phyloP scores from a whole-genome alignment of 2,888 invertebrate genomes.

The Cheilosia scutellata region DNA sequence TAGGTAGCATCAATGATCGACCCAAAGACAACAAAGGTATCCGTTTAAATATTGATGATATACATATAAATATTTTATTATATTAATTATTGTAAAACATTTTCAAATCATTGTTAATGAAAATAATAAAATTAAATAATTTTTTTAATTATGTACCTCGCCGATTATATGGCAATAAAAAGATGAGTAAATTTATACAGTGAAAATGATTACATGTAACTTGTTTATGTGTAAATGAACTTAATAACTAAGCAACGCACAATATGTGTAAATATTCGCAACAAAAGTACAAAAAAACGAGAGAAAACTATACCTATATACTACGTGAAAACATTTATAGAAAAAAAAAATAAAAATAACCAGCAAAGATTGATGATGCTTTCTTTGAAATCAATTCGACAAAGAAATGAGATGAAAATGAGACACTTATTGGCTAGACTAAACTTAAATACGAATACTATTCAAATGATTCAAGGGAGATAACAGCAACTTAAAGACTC shows the following conservation, averaged over 20 bases:
- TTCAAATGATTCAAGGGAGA: conserved; percentile 36
- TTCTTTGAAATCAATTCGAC: conserved; percentile 25
- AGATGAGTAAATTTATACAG: conserved; percentile 55
- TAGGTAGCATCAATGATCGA: too few relatives aligned
- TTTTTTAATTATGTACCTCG: conserved; percentile 64
- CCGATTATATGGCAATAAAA: conserved; percentile 59
- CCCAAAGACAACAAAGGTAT: too few relatives aligned
- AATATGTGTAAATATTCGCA: conserved; percentile 64
- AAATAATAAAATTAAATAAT: conserved; percentile 12
- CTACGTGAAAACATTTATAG: conserved; percentile 37
- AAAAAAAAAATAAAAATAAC: conserved; percentile 17
- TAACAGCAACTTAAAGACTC: conserved; percentile 26
- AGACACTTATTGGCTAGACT: conserved; percentile 39
- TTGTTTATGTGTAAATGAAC: conserved; percentile 52
- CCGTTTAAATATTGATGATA: conserved; percentile 9
- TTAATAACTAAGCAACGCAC: conserved; percentile 50
- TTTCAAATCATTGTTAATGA: conserved; percentile 57
- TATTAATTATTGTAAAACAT: conserved; percentile 53
- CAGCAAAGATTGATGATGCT: conserved; percentile 16
- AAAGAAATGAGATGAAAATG: conserved; percentile 52
- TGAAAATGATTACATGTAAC: conserved; percentile 39
- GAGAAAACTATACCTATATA: conserved; percentile 66
- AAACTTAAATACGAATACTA: conserved; percentile 69
- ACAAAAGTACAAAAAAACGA: conserved; percentile 44
- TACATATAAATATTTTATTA: conserved; percentile 58